Evolutionary conservation across 2,113 vertebrate species (phyloP).

Genomic region (Dicrurus megarhynchus): DNA sequence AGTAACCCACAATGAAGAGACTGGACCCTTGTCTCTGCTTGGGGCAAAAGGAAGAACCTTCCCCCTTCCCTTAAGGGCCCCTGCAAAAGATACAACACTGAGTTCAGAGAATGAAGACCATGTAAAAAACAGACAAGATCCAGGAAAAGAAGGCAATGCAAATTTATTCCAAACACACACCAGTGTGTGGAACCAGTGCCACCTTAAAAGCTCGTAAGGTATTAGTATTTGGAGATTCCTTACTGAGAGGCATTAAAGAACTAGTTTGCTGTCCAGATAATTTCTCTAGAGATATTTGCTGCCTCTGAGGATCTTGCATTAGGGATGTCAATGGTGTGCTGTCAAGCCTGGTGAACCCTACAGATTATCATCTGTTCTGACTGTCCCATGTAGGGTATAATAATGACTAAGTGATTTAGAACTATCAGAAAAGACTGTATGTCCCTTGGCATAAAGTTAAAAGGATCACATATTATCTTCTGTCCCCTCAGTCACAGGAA

Average conservation of each 20-base stretch:
- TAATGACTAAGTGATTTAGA: not conserved
- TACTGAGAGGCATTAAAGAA: not conserved
- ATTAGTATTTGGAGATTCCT: not conserved
- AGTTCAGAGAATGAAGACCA: not conserved
- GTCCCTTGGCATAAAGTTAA: not conserved
- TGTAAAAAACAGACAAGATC: not conserved
- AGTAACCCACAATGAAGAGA: not conserved
- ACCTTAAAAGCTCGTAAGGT: not conserved
- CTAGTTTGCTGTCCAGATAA: not conserved
- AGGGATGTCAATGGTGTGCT: not conserved
- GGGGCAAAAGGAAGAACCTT: not conserved
- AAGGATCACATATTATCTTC: not conserved
- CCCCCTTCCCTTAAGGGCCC: not conserved
- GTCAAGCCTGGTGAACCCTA: not conserved
- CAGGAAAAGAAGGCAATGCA: not conserved
- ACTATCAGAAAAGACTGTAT: not conserved
- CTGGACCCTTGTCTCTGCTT: not conserved
- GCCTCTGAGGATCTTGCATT: not conserved
- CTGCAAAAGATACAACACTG: too few species aligned
- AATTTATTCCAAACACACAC: not conserved
- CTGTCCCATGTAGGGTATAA: not conserved
- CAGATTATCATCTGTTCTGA: not conserved
- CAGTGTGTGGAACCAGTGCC: not conserved
- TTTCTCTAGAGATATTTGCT: not conserved
- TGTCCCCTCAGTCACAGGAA: not conserved